A percentile compares a stretch with the other conserved stretches of the same genome.
These are phyloP conservation scores for Cabera pusaria DNA, from an alignment of 2,888 invertebrate genomes.

Conservation along the genomic window DNA sequence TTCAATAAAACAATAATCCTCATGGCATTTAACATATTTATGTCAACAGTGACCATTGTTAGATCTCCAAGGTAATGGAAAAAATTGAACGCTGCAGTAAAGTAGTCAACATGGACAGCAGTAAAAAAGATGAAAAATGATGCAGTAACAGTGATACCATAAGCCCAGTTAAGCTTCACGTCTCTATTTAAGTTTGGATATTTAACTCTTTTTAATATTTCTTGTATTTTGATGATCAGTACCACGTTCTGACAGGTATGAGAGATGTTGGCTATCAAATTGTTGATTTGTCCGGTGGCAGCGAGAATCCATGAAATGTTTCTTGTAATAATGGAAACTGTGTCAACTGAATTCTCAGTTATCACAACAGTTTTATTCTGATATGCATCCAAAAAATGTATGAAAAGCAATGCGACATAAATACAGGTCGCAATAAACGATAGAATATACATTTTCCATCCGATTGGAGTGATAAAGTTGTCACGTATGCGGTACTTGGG, in stretches of 20 bases:
- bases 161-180: no score
- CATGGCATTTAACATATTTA: not conserved
- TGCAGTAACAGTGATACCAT: no score
- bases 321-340: no score
- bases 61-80: not conserved
- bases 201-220: not conserved
- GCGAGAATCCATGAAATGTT: not conserved
- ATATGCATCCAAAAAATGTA: no score
- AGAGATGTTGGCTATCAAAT: not conserved
- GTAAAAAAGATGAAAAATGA: no score
- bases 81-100: no score
- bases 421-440: not conserved
- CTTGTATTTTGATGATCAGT: not conserved
- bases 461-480: not conserved
- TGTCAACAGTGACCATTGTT: not conserved
- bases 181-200: no score
- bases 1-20: not conserved
- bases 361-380: no score
- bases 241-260: not conserved
- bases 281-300: not conserved
- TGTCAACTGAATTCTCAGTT: no score
- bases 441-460: not conserved
- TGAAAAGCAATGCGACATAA: not conserved
- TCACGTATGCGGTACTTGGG: not conserved
- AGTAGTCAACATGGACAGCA: no score